phyloP scores from a whole-genome alignment of 2,113 vertebrate species.

The Amphiprion percula region DNA sequence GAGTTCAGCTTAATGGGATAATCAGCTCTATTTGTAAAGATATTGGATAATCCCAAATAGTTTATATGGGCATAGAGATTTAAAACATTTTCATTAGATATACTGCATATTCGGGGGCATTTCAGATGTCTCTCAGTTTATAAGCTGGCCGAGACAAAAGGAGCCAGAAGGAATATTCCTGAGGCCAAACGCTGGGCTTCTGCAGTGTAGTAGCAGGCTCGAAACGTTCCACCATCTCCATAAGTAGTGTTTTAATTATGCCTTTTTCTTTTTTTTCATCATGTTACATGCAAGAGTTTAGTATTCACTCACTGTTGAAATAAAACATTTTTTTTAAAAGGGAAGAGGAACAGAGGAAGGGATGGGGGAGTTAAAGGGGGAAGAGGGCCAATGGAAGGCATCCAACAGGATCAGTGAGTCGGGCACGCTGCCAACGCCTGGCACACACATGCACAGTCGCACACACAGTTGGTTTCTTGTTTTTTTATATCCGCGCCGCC shows the following conservation, averaged over 20 bases:
- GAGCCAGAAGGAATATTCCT: conserved; percentile 40
- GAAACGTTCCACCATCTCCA: conserved; percentile 10
- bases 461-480: conserved; percentile 17
- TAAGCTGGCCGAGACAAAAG: conserved; percentile 67
- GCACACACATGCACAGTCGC: conserved; percentile 64
- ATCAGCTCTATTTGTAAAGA: conserved; percentile 86
- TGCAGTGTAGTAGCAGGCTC: background rate
- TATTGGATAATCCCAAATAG: conserved; percentile 86
- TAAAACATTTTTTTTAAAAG: conserved; percentile 12
- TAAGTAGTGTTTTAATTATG: conserved; percentile 32
- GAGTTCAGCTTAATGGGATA: conserved; percentile 86
- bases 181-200: conserved; percentile 37
- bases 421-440: conserved; percentile 78
- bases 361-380: conserved; percentile 55
- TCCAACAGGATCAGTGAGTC: conserved; percentile 81
- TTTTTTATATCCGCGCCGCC: conserved; percentile 41
- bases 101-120: conserved; percentile 61
- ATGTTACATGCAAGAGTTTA: conserved; percentile 53
- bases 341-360: conserved; percentile 46
- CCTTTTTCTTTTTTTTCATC: conserved; percentile 23
- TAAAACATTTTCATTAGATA: conserved; percentile 83
- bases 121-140: conserved; percentile 69
- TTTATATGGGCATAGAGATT: conserved; percentile 82
- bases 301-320: conserved; percentile 38
- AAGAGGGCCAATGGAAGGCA: conserved; percentile 78